Base-by-base conservation (phyloP, 2,797 vertebrate genomes). In the Xenopus petersii region DNA sequence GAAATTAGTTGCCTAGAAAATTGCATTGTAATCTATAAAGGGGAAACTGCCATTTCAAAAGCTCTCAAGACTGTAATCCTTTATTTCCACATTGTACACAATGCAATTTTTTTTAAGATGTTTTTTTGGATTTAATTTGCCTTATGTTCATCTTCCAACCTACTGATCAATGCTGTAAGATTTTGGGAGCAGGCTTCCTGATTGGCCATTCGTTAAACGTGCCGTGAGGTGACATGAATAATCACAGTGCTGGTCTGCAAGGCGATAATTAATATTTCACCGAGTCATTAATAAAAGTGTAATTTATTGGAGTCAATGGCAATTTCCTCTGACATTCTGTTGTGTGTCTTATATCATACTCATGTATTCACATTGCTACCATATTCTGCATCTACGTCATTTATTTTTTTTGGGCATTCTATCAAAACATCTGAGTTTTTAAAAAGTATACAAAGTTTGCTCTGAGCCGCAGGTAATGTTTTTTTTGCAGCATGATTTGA, bases 1-100 rank as follows among this genome's bases (percentile, higher is more conserved):
- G 88, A 94, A 96, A 96, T 95, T 94, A 95, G 91, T 92, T 91
- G 92, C 88, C 89, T 92, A 92, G 93, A 94, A 95, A 96, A 95
- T 94, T 92, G 90, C 91, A 91, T 89, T 88, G 88, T 94, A 94
- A 94, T 94, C 94, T 90, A 94, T 88, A 82, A 89, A 86, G 81
- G 83, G 79, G 78, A 86, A 86, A 85, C 81, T 80, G 88, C 85
- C 64, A 58, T 85, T 88, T 85, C 82, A 81, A 84, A 81, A 86
- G 71, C 83, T 86, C 81, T 86, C 83, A 80, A 87, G 80, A 80
- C 69, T 81, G 72, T 79, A 80, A 85, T 82, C 49, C 11, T 81
- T 85, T 88, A 86, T 85, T 88, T 89, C 87, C 82, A 88, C 87
- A 81, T 76, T 82, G 80, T 82, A 86, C 74, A 85, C 82, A 84